A percentile compares a stretch with the other conserved stretches of the same genome.
Evolutionary conservation across 2,797 vertebrate genomes (phyloP).

Genomic region (Sebastes itinus): DNA sequence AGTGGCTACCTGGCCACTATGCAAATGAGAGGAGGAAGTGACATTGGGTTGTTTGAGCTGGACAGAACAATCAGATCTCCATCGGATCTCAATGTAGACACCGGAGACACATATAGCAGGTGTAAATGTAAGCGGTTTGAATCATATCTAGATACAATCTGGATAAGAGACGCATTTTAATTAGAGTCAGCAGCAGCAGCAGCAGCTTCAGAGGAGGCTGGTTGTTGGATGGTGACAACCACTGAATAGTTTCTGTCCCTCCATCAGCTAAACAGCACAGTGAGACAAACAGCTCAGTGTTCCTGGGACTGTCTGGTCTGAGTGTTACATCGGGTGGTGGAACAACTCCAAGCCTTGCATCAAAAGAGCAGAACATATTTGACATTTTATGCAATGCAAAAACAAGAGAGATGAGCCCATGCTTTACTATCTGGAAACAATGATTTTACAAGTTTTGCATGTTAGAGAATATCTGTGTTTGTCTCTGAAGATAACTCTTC

Average conservation of each 20-base stretch:
- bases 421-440: background rate
- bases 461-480: too few species aligned
- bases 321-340: background rate
- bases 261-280: background rate
- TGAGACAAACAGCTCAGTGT: background rate
- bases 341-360: background rate
- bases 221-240: background rate
- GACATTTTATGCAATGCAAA: background rate
- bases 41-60: background rate
- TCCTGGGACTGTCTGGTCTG: background rate
- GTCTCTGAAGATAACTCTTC: too few species aligned
- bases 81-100: background rate
- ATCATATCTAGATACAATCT: too few species aligned
- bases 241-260: background rate
- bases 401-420: background rate
- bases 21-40: background rate
- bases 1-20: too few species aligned
- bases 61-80: background rate
- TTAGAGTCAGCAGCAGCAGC: background rate
- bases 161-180: too few species aligned
- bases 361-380: background rate
- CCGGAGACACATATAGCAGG: background rate
- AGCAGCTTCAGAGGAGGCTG: background rate
- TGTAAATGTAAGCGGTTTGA: too few species aligned
- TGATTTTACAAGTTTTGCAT: too few species aligned